phyloP scores from a whole-genome alignment of 1,140 invertebrate genomes.

The Ceratosolen solmsi region DNA sequence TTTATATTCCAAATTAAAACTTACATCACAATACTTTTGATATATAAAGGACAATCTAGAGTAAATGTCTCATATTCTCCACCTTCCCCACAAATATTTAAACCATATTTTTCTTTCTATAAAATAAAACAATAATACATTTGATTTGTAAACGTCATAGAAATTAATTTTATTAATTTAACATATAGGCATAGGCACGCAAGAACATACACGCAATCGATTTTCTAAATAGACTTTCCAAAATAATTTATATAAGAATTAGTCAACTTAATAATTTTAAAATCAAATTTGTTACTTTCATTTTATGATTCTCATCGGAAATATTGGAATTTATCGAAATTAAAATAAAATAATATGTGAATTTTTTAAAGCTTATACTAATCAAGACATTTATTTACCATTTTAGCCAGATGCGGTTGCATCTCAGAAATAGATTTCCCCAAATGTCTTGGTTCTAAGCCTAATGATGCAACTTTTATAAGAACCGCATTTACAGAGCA shows the following conservation, averaged over 20 bases:
- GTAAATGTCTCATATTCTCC: conserved; percentile 99
- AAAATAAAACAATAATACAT: conserved; percentile 58
- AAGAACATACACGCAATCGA: too few species aligned
- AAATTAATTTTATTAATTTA: neutral
- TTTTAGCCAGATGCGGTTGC: conserved; percentile 87
- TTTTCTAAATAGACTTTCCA: too few species aligned
- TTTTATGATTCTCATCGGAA: conserved; percentile 24
- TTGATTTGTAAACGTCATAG: neutral
- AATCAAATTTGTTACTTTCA: conserved; percentile 8
- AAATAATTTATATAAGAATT: too few species aligned
- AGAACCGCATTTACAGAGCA: conserved; percentile 93
- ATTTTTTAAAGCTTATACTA: conserved; percentile 57
- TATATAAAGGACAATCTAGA: conserved; percentile 96
- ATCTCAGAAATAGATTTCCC: conserved; percentile 90
- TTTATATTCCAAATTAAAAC: conserved; percentile 66
- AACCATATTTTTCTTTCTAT: conserved; percentile 93
- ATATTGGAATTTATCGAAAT: conserved; percentile 61
- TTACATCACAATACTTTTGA: conserved; percentile 91
- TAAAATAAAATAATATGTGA: conserved; percentile 47
- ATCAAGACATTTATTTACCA: conserved; percentile 76
- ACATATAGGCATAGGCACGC: neutral
- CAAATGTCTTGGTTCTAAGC: conserved; percentile 91
- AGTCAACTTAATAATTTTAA: too few species aligned
- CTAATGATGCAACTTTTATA: conserved; percentile 96
- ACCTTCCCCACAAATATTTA: conserved; percentile 99